phyloP scores from a whole-genome alignment of 2,888 invertebrate genomes.

The Tenthredo scrophulariae region DNA sequence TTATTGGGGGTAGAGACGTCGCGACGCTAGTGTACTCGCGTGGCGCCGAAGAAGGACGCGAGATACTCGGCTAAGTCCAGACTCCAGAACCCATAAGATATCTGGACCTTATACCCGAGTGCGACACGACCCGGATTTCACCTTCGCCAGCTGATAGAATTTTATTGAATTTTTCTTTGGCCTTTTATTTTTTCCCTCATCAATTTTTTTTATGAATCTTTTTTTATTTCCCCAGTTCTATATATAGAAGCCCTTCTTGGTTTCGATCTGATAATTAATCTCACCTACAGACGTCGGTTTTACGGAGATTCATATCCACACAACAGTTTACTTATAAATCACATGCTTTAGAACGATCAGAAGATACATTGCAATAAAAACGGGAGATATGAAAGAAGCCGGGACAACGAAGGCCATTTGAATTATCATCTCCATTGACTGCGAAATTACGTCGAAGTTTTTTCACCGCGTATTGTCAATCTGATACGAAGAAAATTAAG shows the following conservation, averaged over 20 bases:
- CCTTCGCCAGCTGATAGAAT: conserved; percentile 42
- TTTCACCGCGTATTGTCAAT: not conserved
- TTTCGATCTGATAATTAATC: not conserved
- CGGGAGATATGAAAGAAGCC: not conserved
- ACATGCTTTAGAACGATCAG: not conserved
- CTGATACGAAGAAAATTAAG: not conserved
- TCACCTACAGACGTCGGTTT: not conserved
- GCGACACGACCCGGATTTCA: conserved; percentile 43
- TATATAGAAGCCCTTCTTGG: not conserved
- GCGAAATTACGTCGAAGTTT: not conserved
- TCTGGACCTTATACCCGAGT: conserved; percentile 27
- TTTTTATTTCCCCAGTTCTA: not conserved
- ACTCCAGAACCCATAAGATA: conserved; percentile 44
- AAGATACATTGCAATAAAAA: not conserved
- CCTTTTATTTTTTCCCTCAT: not conserved
- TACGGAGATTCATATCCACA: not conserved
- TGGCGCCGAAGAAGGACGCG: conserved; percentile 46
- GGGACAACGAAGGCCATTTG: not conserved
- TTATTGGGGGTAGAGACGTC: conserved; percentile 41
- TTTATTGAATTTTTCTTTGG: conserved; percentile 44
- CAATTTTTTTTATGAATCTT: not conserved
- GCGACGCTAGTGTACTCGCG: conserved; percentile 26
- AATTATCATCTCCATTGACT: not conserved
- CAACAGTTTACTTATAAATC: not conserved
- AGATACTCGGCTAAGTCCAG: conserved; percentile 44